Base-by-base conservation (phyloP, 2,888 invertebrate genomes). In the Junonia oenone region DNA sequence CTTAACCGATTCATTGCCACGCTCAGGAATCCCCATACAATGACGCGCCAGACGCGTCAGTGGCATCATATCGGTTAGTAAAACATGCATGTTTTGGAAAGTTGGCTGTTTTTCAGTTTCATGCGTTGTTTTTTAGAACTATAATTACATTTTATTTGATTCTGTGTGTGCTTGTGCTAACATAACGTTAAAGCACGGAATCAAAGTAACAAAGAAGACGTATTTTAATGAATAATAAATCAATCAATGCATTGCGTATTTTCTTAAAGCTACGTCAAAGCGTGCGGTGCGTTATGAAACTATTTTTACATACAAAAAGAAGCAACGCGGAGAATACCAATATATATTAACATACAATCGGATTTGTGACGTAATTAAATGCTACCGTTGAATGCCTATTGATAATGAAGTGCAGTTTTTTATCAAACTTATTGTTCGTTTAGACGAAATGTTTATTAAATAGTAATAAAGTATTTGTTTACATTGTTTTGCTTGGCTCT, bases 271-370 rank as follows among this genome's bases (percentile, higher is more conserved):
- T 17, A 31, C 46, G 31, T 46, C 22, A 40, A 33, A 26, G 13
- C 9, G 11, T 40, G 6, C 31, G 17, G 17, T 52, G 46, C 35
- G 17, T 17, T 33, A 13, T 45, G 14, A 50, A 19, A 33, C 17
- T 27, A 59, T 50, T 45, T 58, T 48, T 45, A 55, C 45, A 53
- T 56, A 56, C 55, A 55, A 52, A 43, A 46, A 43, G 52, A 47
- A 47, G 14, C 14, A 37, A 35, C 33, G 47, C 43, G 43, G 45
- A 35, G 59, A 50, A 51, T 58, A 61, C 49, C 58, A 47, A 61
- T 45, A 17, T 14, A 6, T 13, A 63, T 63, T 63, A 38, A 50
- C 61, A 63, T 55, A 61, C 60, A 61, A 61, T 61, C 37, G 26
- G 22, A 57, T 45, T 31, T 54, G 26, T 61, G 59, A 55, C 51